phyloP scores from a whole-genome alignment of 2,888 invertebrate species.

The Caenorhabditis becei region DNA sequence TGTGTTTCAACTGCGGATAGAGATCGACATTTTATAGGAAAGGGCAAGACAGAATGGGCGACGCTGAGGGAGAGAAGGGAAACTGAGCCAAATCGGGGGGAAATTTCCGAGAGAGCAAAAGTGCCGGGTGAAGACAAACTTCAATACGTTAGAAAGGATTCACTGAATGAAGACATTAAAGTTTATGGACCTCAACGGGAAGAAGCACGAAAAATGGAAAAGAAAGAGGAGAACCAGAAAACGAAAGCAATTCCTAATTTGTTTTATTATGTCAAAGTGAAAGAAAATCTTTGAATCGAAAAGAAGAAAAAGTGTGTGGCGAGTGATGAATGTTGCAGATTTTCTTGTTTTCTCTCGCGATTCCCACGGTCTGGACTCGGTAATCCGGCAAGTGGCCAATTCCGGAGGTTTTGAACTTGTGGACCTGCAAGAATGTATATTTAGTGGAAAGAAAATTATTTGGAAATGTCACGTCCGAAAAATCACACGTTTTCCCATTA shows the following conservation, averaged over 20 bases:
- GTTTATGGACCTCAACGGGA: conserved; percentile 2
- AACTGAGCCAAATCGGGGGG: neutral
- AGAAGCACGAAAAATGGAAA: neutral
- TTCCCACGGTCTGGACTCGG: neutral
- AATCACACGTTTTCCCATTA: too few species aligned
- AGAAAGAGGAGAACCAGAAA: neutral
- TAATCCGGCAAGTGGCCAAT: neutral
- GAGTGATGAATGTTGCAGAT: neutral
- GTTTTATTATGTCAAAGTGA: neutral
- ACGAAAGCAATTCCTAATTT: neutral
- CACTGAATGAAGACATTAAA: conserved; percentile 1
- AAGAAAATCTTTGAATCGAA: neutral
- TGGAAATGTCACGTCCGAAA: too few species aligned
- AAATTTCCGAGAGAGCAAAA: neutral
- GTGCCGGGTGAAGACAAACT: neutral
- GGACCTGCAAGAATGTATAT: neutral
- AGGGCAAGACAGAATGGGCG: neutral
- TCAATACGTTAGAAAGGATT: conserved; percentile 7
- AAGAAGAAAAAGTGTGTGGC: neutral
- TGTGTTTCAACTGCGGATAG: conserved; percentile 1
- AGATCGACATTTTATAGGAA: neutral
- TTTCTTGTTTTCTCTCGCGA: neutral
- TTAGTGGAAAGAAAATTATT: too few species aligned
- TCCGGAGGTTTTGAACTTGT: neutral
- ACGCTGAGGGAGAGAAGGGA: conserved; percentile 2